These are phyloP conservation scores for Oryzias curvinotus DNA, from an alignment of 2,113 vertebrate genomes.

Conservation along the genomic window DNA sequence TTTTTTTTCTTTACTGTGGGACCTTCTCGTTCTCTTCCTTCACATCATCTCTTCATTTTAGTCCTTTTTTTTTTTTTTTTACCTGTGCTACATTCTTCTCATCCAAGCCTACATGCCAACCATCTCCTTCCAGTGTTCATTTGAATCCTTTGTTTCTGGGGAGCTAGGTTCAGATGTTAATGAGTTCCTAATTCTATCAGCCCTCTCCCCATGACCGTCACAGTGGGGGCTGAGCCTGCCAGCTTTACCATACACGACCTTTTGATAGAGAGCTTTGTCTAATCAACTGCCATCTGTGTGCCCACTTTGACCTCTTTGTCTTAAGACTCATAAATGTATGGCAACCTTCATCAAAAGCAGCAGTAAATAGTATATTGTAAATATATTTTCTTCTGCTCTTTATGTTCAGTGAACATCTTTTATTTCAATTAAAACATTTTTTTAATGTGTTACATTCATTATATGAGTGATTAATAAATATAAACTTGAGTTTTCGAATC, in stretches of 20 bases:
- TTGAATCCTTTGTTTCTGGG: constrained; percentile 37
- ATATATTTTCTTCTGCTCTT: too few species aligned
- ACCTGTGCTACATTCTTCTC: too few species aligned
- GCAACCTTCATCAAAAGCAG: constrained; percentile 36
- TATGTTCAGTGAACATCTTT: too few species aligned
- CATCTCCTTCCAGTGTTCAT: too few species aligned
- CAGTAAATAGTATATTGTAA: not conserved
- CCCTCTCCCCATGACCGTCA: constrained; percentile 35
- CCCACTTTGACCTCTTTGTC: constrained; percentile 52
- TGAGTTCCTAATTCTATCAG: constrained; percentile 72
- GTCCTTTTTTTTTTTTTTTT: too few species aligned
- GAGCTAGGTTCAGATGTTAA: constrained; percentile 62
- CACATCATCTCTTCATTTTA: too few species aligned
- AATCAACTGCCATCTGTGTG: constrained; percentile 46
- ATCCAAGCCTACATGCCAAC: too few species aligned
- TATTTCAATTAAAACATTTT: too few species aligned
- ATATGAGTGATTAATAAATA: too few species aligned
- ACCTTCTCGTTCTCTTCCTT: too few species aligned
- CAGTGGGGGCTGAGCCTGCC: constrained; percentile 37
- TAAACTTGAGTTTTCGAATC: too few species aligned
- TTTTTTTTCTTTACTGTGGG: not conserved
- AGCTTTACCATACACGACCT: constrained; percentile 31
- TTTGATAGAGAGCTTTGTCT: constrained; percentile 60
- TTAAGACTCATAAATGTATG: constrained; percentile 50
- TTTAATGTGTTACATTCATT: too few species aligned